Percentiles rank a stretch among this genome's conserved stretches.
Evolutionary conservation across 2,888 invertebrate genomes (phyloP).

Genomic region (Sabellastarte sp.): DNA sequence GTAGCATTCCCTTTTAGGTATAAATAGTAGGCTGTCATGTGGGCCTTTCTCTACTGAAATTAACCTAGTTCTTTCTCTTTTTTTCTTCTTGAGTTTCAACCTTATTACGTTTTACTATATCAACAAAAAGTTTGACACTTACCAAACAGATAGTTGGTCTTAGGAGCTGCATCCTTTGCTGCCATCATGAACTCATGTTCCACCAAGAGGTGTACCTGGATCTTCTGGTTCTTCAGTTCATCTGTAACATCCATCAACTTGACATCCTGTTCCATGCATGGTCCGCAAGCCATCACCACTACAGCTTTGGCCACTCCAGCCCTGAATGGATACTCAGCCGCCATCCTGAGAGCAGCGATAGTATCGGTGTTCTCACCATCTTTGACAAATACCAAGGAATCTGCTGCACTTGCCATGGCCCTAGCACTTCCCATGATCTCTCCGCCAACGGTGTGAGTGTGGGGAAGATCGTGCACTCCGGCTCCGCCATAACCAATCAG

Average conservation of each 20-base stretch:
- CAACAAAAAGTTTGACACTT: no score
- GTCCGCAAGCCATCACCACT: conserved; percentile 77
- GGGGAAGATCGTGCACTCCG: conserved; percentile 67
- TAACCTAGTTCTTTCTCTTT: no score
- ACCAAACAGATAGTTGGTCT: conserved; percentile 30
- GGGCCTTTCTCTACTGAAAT: no score
- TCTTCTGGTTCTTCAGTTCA: conserved; percentile 15
- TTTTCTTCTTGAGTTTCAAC: no score
- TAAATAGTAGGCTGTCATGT: no score
- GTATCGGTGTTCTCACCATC: conserved; percentile 33
- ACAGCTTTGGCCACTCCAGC: conserved; percentile 82
- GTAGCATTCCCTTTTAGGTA: no score
- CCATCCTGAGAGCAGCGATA: conserved; percentile 67
- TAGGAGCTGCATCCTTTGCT: conserved; percentile 20
- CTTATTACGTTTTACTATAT: no score
- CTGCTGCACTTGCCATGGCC: neutral
- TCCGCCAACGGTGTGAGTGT: conserved; percentile 67
- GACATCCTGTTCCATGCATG: conserved; percentile 62
- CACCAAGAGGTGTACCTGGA: conserved; percentile 26
- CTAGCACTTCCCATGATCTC: conserved; percentile 32
- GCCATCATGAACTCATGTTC: conserved; percentile 22
- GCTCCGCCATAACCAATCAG: conserved; percentile 73
- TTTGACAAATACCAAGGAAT: conserved; percentile 14
- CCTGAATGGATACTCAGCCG: conserved; percentile 69
- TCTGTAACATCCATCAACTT: conserved; percentile 7